Evolutionary conservation across 2,113 vertebrate species (phyloP).

Genomic region (Gymnarchus niloticus): DNA sequence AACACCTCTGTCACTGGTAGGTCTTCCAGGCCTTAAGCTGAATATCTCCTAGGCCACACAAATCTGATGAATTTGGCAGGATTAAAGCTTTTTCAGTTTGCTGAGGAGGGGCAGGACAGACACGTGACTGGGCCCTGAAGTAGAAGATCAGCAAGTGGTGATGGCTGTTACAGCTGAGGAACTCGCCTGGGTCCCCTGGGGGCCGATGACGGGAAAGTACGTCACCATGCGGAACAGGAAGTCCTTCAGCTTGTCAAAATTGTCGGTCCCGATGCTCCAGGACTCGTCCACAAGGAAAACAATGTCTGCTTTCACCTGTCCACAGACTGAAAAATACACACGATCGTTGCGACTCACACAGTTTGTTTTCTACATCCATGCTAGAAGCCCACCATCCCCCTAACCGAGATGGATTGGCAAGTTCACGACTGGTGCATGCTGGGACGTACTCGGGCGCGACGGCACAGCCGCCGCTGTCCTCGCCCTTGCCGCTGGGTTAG

Average conservation of each 20-base stretch:
- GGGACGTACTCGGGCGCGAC: conserved; percentile 48
- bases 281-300: conserved; percentile 86
- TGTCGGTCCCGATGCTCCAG: conserved; percentile 75
- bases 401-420: not conserved
- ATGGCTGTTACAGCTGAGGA: not conserved
- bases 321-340: conserved; percentile 65
- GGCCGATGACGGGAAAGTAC: conserved; percentile 77
- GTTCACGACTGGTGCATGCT: not conserved
- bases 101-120: not conserved
- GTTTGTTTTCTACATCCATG: not conserved
- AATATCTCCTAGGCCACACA: not conserved
- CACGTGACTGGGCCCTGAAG: too few species aligned
- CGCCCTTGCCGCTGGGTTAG: conserved; percentile 14
- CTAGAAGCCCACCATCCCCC: not conserved
- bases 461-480: conserved; percentile 26
- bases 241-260: conserved; percentile 81
- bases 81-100: not conserved
- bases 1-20: too few species aligned
- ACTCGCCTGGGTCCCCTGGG: conserved; percentile 70
- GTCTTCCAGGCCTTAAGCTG: not conserved
- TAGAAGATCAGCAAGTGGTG: too few species aligned
- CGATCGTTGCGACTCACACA: not conserved
- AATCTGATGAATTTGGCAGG: not conserved
- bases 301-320: conserved; percentile 71
- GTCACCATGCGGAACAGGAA: conserved; percentile 77